Evolutionary conservation across 2,888 invertebrate genomes (phyloP).

Genomic region (Opisthograptis luteolata): DNA sequence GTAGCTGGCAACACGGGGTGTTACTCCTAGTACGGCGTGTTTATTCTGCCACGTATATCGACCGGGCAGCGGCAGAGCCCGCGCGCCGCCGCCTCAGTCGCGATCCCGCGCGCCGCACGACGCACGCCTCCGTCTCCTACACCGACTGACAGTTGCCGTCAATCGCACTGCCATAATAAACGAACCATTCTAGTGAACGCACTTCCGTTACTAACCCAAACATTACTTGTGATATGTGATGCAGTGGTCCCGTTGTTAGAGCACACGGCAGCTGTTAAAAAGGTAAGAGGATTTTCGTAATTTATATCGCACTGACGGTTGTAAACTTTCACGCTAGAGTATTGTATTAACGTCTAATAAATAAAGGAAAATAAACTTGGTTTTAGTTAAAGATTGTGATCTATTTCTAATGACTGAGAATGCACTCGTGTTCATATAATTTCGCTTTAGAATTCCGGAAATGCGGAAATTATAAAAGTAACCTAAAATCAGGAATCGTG

Average conservation of each 20-base stretch:
- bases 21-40: constrained; percentile 75
- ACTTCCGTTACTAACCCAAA: constrained; percentile 35
- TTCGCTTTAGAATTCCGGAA: too few species aligned
- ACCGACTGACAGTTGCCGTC: constrained; percentile 65
- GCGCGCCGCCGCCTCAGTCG: constrained; percentile 69
- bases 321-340: constrained; percentile 45
- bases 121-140: constrained; percentile 57
- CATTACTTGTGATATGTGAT: constrained; percentile 63
- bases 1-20: constrained; percentile 65
- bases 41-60: constrained; percentile 83
- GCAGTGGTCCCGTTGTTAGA: constrained; percentile 56
- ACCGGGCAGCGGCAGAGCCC: constrained; percentile 60
- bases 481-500: too few species aligned
- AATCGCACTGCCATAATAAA: constrained; percentile 52
- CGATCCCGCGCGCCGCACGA: constrained; percentile 52
- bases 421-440: too few species aligned
- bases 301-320: constrained; percentile 38
- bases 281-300: constrained; percentile 55
- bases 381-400: neutral
- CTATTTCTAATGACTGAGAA: neutral
- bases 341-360: constrained; percentile 27
- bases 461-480: too few species aligned
- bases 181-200: constrained; percentile 43
- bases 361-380: constrained; percentile 18
- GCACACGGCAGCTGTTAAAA: constrained; percentile 67